A percentile compares a stretch with the other conserved stretches of the same genome.
These are phyloP conservation scores for Porphyrio hochstetteri DNA, from an alignment of 2,113 vertebrate genomes.

Conservation along the genomic window DNA sequence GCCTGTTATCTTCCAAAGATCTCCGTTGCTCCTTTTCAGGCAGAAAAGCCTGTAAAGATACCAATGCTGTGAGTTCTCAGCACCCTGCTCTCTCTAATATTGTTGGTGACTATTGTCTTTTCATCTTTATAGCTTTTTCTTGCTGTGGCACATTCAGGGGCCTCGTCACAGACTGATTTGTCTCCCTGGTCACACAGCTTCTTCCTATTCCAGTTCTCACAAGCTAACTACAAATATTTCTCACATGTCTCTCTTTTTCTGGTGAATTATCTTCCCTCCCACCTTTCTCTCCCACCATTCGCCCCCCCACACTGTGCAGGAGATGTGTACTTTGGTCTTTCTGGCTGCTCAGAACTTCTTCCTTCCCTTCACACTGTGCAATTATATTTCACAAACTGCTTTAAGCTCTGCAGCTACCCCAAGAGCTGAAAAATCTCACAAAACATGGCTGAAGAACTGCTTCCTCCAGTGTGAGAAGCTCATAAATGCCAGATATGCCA, in stretches of 20 bases:
- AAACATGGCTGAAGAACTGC: background rate
- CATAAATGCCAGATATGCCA: background rate
- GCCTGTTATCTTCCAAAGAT: background rate
- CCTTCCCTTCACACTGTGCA: constrained; percentile 6
- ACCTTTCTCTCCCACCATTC: no score
- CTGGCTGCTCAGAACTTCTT: background rate
- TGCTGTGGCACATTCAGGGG: background rate
- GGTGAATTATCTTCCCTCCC: background rate
- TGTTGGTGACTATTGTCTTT: background rate
- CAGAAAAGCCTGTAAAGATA: background rate
- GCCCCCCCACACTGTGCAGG: background rate
- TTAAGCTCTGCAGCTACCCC: background rate
- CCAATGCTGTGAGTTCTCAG: background rate
- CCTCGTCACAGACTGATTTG: background rate
- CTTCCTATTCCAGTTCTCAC: background rate
- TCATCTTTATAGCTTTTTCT: background rate
- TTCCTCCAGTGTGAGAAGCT: background rate
- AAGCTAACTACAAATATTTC: constrained; percentile 5
- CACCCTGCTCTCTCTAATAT: background rate
- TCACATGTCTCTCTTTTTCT: background rate
- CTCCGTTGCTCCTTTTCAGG: background rate
- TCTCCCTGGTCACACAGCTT: background rate
- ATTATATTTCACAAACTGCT: constrained; percentile 14
- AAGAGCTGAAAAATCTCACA: constrained; percentile 3
- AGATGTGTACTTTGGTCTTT: background rate